phyloP scores from a whole-genome alignment of 2,888 invertebrate species.

The Cancer borealis region DNA sequence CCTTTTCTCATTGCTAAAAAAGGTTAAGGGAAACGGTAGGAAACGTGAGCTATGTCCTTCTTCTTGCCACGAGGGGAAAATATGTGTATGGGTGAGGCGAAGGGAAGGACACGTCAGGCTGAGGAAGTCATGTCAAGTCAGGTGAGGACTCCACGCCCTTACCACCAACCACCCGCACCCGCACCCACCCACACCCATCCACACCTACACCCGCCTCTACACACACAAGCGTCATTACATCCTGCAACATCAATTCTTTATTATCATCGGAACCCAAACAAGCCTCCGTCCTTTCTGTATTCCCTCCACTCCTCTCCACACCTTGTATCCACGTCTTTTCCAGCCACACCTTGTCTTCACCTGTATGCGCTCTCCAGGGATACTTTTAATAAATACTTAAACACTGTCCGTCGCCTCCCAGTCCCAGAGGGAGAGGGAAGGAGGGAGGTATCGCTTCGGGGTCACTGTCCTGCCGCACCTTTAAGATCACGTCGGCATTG shows the following conservation, averaged over 20 bases:
- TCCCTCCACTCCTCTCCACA: background rate
- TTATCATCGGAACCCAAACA: background rate
- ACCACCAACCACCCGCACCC: background rate
- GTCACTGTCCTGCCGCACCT: background rate
- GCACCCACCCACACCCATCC: background rate
- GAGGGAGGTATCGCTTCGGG: background rate
- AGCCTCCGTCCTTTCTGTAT: background rate
- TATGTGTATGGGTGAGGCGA: background rate
- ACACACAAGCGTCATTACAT: no score
- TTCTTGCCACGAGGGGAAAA: background rate
- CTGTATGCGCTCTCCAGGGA: background rate
- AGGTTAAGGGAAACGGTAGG: background rate
- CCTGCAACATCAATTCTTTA: background rate
- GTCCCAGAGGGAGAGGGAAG: no score
- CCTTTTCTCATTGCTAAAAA: no score
- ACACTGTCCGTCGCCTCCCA: background rate
- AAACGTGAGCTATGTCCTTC: background rate
- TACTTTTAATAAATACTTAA: background rate
- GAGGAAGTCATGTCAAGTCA: no score
- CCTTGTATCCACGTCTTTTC: background rate
- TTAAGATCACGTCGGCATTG: background rate
- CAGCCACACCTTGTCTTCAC: constrained; percentile 3
- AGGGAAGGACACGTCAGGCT: background rate
- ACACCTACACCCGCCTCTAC: background rate
- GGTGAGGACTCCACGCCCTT: no score